A percentile compares a stretch with the other conserved stretches of the same genome.
Evolutionary conservation across 2,797 vertebrate genomes (phyloP).

Genomic region (Arrhamphus sclerolepis): DNA sequence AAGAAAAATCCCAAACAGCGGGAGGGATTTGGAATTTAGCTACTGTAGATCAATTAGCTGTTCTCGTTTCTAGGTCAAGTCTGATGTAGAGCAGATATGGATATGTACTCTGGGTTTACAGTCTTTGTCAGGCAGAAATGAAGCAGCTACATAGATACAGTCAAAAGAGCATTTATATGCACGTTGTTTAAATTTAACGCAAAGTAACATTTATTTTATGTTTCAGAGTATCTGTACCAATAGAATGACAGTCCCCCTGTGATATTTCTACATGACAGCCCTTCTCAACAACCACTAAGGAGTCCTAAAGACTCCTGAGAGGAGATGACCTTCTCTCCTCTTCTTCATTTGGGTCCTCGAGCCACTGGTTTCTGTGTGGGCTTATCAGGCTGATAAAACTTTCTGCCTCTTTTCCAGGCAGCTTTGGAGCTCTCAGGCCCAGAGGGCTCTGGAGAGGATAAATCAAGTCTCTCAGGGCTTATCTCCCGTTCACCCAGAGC

Average conservation of each 20-base stretch:
- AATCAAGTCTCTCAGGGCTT: conserved; percentile 64
- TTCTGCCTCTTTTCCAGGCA: conserved; percentile 54
- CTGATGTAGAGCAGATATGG: background rate
- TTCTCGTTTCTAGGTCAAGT: conserved; percentile 6
- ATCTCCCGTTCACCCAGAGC: conserved; percentile 56
- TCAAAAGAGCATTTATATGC: no score
- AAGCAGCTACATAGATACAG: background rate
- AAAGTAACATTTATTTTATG: background rate
- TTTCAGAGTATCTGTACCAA: background rate
- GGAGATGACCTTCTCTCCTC: conserved; percentile 52
- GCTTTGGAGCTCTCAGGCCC: conserved; percentile 35
- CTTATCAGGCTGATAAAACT: conserved; percentile 72
- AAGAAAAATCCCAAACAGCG: conserved; percentile 20
- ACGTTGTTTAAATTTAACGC: background rate
- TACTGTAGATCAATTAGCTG: conserved; percentile 20
- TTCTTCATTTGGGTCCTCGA: conserved; percentile 45
- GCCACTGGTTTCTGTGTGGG: conserved; percentile 54
- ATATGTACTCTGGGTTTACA: conserved; percentile 1
- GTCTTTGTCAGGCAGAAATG: background rate
- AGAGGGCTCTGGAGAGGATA: conserved; percentile 40
- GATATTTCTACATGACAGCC: background rate
- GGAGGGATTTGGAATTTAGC: conserved; percentile 21
- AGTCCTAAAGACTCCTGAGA: conserved; percentile 10
- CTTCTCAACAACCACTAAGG: background rate
- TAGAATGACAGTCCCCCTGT: conserved; percentile 1